Conservation (phyloP, 1,140 invertebrate genomes). For the Chironomus striatipennis region DNA sequence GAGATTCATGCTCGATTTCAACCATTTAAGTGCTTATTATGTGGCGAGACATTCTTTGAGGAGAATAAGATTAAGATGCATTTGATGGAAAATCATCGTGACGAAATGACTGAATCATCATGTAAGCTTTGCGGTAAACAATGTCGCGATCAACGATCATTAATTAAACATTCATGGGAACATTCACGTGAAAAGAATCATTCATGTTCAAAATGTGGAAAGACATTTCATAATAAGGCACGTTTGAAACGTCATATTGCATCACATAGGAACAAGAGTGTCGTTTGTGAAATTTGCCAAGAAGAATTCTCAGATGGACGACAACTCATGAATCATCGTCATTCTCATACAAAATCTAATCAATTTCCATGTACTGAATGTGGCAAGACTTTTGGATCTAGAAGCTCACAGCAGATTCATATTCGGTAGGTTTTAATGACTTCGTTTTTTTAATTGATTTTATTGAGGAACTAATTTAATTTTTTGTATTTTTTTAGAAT, state of each 20-base stretch:
- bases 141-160: slow-evolving; percentile 57
- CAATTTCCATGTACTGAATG: slow-evolving; percentile 78
- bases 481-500: not conserved
- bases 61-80: slow-evolving; percentile 37
- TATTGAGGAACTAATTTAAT: not conserved
- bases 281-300: slow-evolving; percentile 59
- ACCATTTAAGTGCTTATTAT: slow-evolving; percentile 42
- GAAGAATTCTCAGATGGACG: slow-evolving; percentile 61
- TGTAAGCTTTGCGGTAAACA: slow-evolving; percentile 58
- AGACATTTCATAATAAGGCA: slow-evolving; percentile 62
- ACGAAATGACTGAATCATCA: slow-evolving; percentile 37
- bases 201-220: slow-evolving; percentile 54
- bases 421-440: slow-evolving; percentile 49
- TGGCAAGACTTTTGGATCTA: slow-evolving; percentile 73
- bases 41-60: slow-evolving; percentile 37
- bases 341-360: slow-evolving; percentile 52
- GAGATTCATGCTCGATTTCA: slow-evolving; percentile 57
- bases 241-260: slow-evolving; percentile 53
- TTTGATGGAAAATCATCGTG: slow-evolving; percentile 32
- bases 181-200: slow-evolving; percentile 50
- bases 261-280: slow-evolving; percentile 59
- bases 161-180: slow-evolving; percentile 58
- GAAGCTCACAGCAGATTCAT: slow-evolving; percentile 89
- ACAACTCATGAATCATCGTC: slow-evolving; percentile 59
- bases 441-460: not conserved